phyloP scores from a whole-genome alignment of 2,888 invertebrate species.

The Acleris sparsana region DNA sequence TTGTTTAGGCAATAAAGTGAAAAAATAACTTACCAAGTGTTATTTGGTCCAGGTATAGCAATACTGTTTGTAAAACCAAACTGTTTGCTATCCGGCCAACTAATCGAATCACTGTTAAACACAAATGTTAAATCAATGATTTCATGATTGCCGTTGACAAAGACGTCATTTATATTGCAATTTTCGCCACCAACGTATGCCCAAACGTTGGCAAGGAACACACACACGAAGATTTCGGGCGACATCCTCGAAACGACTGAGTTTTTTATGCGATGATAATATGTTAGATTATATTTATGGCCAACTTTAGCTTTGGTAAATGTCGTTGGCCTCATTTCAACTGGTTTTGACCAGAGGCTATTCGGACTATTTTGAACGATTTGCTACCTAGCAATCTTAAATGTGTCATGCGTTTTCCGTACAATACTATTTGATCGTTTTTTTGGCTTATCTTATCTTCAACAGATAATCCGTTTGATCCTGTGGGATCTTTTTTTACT shows the following conservation, averaged over 20 bases:
- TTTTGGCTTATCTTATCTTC: too few species aligned
- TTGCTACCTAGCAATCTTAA: too few species aligned
- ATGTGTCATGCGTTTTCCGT: too few species aligned
- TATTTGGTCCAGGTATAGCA: slow-evolving; percentile 44
- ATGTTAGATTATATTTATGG: too few species aligned
- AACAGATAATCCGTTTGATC: too few species aligned
- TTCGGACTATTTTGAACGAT: too few species aligned
- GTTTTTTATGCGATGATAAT: background rate
- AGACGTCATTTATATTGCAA: slow-evolving; percentile 49
- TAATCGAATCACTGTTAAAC: slow-evolving; percentile 59
- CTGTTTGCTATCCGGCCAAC: slow-evolving; percentile 52
- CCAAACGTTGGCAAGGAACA: slow-evolving; percentile 1
- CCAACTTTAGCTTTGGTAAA: too few species aligned
- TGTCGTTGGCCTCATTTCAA: too few species aligned
- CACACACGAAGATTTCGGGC: slow-evolving; percentile 7
- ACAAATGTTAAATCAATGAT: slow-evolving; percentile 63
- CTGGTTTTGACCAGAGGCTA: too few species aligned
- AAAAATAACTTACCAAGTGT: slow-evolving; percentile 53
- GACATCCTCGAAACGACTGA: slow-evolving; percentile 18
- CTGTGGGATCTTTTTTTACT: too few species aligned
- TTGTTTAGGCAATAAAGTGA: too few species aligned
- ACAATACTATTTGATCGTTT: too few species aligned
- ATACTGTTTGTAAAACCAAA: slow-evolving; percentile 58
- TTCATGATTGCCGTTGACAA: slow-evolving; percentile 59
- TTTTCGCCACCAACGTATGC: slow-evolving; percentile 9